These are phyloP conservation scores for Ptychobarbus kaznakovi DNA, from an alignment of 2,797 vertebrate genomes.

Conservation along the genomic window DNA sequence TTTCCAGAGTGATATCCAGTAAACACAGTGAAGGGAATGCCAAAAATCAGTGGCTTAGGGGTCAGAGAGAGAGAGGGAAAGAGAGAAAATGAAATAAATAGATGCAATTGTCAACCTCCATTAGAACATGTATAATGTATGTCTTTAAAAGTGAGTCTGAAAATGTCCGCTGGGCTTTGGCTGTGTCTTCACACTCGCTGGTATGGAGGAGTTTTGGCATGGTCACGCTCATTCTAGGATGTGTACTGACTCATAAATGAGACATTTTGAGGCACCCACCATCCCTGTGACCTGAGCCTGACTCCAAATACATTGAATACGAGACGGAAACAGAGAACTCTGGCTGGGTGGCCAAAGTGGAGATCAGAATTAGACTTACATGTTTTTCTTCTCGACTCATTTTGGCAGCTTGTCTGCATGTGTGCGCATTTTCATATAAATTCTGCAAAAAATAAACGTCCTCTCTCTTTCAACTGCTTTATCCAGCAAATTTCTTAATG, in stretches of 20 bases:
- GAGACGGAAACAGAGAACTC: background rate
- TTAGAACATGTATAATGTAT: constrained; percentile 38
- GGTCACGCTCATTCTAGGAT: constrained; percentile 15
- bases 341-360: background rate
- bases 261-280: constrained; percentile 34
- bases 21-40: constrained; percentile 56
- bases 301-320: constrained; percentile 17
- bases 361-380: constrained; percentile 6
- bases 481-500: too few relatives aligned
- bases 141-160: background rate
- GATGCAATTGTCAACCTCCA: constrained; percentile 37
- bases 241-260: constrained; percentile 44
- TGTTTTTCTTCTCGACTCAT: background rate
- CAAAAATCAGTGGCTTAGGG: constrained; percentile 47
- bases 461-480: too few relatives aligned
- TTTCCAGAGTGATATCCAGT: constrained; percentile 61
- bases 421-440: background rate
- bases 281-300: constrained; percentile 22
- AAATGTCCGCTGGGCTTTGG: background rate
- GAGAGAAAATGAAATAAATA: constrained; percentile 15
- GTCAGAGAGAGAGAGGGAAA: constrained; percentile 22
- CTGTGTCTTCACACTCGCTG: background rate
- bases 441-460: background rate
- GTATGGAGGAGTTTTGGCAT: constrained; percentile 1
- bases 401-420: background rate